These are phyloP conservation scores for Notodonta ziczac DNA, from an alignment of 2,888 invertebrate genomes.

Conservation along the genomic window DNA sequence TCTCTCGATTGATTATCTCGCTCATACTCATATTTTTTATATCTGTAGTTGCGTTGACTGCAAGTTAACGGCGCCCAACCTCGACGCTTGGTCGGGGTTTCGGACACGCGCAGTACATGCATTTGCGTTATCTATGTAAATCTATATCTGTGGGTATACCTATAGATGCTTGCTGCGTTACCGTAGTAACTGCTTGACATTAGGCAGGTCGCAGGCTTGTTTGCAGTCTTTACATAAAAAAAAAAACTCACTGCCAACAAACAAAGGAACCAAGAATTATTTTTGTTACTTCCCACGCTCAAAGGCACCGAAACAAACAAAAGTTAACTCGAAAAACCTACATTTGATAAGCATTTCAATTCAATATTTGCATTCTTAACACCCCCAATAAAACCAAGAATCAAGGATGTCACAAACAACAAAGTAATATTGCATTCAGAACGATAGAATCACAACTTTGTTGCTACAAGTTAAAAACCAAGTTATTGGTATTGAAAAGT, in stretches of 20 bases:
- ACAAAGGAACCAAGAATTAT: not conserved
- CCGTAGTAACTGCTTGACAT: too few relatives aligned
- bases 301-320: constrained; percentile 18
- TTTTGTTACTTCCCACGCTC: constrained; percentile 25
- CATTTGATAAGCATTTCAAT: constrained; percentile 35
- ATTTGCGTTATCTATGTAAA: too few relatives aligned
- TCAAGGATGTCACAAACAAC: constrained; percentile 19
- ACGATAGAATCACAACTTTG: constrained; percentile 32
- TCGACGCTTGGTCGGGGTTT: too few relatives aligned
- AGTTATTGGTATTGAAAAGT: constrained; percentile 16
- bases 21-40: too few relatives aligned
- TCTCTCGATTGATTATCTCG: too few relatives aligned
- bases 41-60: too few relatives aligned
- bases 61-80: too few relatives aligned
- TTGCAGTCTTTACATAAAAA: not conserved
- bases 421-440: constrained; percentile 17
- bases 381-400: constrained; percentile 9
- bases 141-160: too few relatives aligned
- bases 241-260: not conserved
- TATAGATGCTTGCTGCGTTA: too few relatives aligned
- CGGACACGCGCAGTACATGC: too few relatives aligned
- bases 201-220: too few relatives aligned
- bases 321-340: constrained; percentile 13
- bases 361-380: constrained; percentile 36
- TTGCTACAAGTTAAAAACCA: constrained; percentile 18